Base-by-base conservation (phyloP, 1,140 invertebrate genomes). In the Drosophila murphyi region DNA sequence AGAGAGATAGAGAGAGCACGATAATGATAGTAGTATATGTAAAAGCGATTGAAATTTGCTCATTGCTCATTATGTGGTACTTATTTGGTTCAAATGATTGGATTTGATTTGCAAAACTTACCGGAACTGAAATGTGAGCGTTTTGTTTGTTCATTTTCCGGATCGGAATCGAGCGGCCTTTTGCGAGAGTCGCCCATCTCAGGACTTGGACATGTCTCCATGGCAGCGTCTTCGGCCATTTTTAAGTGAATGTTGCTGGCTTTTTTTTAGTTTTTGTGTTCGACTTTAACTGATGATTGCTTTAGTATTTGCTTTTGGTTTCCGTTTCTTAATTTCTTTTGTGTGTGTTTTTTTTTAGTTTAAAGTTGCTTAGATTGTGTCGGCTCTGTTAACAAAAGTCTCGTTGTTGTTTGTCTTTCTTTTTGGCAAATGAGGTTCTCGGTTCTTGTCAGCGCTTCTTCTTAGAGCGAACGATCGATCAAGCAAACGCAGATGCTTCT, bases 91-190 rank as follows among this genome's bases (percentile, higher is more conserved):
- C 8, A 55, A 61, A 80, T 81, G 77, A 74, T 68, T 74, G 55
- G 55, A 76, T 51, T 86, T 70, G 72, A 72, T 79, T 82, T 76
- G 70, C 62, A 83, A 70, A 89, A 92, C 93, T 94, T 95, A 97
- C 96, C 96, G 96, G 95, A 95, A 92, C 96, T 96, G 93, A 96
- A 96, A 93, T 97, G 96, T 82, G 96, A 97, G 93, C 96, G 95
- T 94, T 97, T 97, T 76, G 96, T 96, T 90, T 96, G 95, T 90
- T 96, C 96, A 94, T 96, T 96, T 93, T 97, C 96, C 91, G 94
- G 94, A 93, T 97, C 96, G 89, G 95, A 95, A 94, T 97, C 96
- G 88, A 97, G 94, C 80, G 96, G 96, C 92, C 96, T 95, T 94
- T 97, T 97, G 93, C 96, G 95, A 90, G 95, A 96, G 93, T 96